A percentile compares a stretch with the other conserved stretches of the same genome.
Evolutionary conservation across 2,113 vertebrate genomes (phyloP).

Genomic region (Prolemur simus): DNA sequence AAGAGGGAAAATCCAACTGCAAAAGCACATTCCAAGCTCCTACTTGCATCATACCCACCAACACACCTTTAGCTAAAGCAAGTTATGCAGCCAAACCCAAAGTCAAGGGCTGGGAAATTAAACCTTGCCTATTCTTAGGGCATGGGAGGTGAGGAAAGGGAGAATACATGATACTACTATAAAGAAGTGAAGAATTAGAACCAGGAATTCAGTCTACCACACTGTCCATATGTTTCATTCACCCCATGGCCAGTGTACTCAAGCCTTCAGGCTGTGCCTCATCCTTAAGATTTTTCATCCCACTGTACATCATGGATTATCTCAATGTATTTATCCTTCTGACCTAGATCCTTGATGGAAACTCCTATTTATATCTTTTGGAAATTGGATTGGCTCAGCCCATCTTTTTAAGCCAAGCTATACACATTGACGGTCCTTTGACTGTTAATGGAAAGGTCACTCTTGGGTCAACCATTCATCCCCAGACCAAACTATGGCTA

Average conservation of each 20-base stretch:
- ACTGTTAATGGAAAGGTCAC: not conserved
- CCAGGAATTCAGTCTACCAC: not conserved
- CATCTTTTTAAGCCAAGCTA: not conserved
- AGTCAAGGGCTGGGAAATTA: not conserved
- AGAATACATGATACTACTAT: fast-evolving
- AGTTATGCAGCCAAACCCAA: not conserved
- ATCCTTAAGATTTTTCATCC: not conserved
- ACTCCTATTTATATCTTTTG: not conserved
- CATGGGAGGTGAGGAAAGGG: not conserved
- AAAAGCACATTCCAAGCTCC: too few species aligned
- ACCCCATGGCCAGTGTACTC: not conserved
- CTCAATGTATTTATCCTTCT: not conserved
- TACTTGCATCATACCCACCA: not conserved
- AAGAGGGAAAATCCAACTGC: not conserved
- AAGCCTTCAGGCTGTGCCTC: not conserved
- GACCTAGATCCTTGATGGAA: not conserved
- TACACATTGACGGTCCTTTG: not conserved
- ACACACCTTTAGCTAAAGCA: not conserved
- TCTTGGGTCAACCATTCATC: not conserved
- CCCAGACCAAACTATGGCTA: not conserved
- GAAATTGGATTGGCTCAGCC: not conserved
- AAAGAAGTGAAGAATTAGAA: not conserved
- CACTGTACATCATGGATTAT: not conserved
- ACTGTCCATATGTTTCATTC: not conserved
- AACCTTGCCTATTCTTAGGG: not conserved